These are phyloP conservation scores for Porphyrio hochstetteri DNA, from an alignment of 2,113 vertebrate species.

Conservation along the genomic window DNA sequence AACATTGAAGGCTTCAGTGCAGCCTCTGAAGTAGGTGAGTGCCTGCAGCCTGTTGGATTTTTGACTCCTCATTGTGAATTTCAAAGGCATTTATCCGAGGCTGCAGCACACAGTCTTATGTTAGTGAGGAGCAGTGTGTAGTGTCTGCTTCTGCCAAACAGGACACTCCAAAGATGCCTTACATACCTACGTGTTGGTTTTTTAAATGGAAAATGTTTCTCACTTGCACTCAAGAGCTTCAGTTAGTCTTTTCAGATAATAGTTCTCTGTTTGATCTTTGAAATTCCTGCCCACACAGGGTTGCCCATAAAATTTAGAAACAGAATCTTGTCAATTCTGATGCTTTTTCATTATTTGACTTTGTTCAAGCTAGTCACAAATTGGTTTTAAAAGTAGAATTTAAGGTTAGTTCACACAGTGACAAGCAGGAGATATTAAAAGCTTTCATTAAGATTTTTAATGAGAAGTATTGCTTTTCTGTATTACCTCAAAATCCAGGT, in stretches of 20 bases:
- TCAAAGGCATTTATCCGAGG: background rate
- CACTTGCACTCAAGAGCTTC: background rate
- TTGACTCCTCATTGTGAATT: background rate
- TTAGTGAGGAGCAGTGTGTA: background rate
- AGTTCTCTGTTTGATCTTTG: background rate
- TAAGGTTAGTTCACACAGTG: background rate
- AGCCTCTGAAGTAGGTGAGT: background rate
- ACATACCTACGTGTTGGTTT: background rate
- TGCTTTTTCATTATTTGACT: background rate
- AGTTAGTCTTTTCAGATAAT: background rate
- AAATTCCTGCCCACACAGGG: background rate
- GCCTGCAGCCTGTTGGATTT: background rate
- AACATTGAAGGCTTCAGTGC: background rate
- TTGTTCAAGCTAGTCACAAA: background rate
- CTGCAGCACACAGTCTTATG: background rate
- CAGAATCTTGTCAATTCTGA: background rate
- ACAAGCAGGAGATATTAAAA: background rate
- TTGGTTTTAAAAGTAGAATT: background rate
- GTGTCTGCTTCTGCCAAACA: background rate
- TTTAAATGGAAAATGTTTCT: background rate
- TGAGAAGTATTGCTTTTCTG: background rate
- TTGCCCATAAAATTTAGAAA: background rate
- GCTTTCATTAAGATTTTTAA: background rate
- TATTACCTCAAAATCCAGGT: background rate
- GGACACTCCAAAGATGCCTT: background rate